These are phyloP conservation scores for Caradrina kadenii DNA, from an alignment of 2,888 invertebrate species.

Conservation along the genomic window DNA sequence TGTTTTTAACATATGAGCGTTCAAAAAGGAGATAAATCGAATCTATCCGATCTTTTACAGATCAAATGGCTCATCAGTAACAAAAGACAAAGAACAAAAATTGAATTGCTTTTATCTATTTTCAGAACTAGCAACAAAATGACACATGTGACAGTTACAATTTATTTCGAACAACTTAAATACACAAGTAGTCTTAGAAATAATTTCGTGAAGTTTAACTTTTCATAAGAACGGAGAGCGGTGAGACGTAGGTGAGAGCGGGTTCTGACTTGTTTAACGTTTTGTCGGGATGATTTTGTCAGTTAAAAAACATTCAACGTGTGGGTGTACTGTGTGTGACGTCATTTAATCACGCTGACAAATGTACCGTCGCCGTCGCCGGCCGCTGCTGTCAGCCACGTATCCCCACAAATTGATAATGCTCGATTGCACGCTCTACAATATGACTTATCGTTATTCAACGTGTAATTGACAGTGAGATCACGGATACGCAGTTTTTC, in stretches of 20 bases:
- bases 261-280: slow-evolving; percentile 29
- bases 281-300: slow-evolving; percentile 48
- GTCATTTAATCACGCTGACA: slow-evolving; percentile 80
- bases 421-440: slow-evolving; percentile 69
- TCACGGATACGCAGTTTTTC: slow-evolving; percentile 39
- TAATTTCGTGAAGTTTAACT: slow-evolving; percentile 6
- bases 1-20: slow-evolving; percentile 4
- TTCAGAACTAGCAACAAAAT: neutral
- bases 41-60: neutral
- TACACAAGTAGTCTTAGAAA: slow-evolving; percentile 22
- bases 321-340: slow-evolving; percentile 72
- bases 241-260: neutral
- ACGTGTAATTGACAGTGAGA: slow-evolving; percentile 66
- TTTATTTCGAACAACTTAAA: slow-evolving; percentile 13
- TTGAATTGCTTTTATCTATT: neutral
- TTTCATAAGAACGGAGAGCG: slow-evolving; percentile 1
- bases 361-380: slow-evolving; percentile 70
- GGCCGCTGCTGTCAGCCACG: slow-evolving; percentile 69
- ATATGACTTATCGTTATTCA: slow-evolving; percentile 72
- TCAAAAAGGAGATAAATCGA: neutral
- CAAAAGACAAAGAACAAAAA: neutral
- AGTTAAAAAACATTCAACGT: slow-evolving; percentile 61
- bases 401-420: slow-evolving; percentile 76
- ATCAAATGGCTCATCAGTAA: slow-evolving; percentile 12
- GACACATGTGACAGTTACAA: neutral